phyloP scores from a whole-genome alignment of 2,888 invertebrate species.

The Oscheius sp. region DNA sequence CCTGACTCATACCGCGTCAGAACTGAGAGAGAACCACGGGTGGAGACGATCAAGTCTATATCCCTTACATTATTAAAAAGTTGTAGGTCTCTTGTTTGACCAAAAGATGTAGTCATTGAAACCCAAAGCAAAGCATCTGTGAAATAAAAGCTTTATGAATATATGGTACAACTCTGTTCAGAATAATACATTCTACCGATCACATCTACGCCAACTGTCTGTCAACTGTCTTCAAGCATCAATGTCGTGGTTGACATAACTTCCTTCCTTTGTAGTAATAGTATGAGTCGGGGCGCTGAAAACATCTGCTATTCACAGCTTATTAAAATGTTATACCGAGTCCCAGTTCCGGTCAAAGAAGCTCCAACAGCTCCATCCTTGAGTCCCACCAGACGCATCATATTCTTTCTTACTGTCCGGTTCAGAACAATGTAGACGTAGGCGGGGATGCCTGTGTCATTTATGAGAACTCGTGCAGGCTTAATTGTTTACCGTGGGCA shows the following conservation, averaged over 20 bases:
- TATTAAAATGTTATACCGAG: neutral
- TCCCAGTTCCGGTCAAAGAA: neutral
- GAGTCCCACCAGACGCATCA: constrained; percentile 11
- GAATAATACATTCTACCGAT: no score
- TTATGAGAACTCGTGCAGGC: neutral
- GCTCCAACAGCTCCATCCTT: constrained; percentile 15
- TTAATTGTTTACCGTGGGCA: constrained; percentile 12
- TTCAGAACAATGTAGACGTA: constrained; percentile 27
- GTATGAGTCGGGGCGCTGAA: neutral
- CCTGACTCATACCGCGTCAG: no score
- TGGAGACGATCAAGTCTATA: no score
- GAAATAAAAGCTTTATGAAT: no score
- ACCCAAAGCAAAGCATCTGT: no score
- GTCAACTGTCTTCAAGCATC: neutral
- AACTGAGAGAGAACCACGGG: no score
- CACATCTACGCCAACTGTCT: no score
- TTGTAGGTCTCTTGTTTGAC: no score
- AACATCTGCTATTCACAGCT: neutral
- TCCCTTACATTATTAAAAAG: no score
- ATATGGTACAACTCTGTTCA: no score
- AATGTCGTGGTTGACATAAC: neutral
- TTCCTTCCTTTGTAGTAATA: neutral
- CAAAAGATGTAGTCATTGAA: no score
- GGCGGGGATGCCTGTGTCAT: constrained; percentile 8
- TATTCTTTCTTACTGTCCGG: neutral